Percentiles rank a stretch among this genome's conserved stretches.
phyloP scores from a whole-genome alignment of 1,140 invertebrate species.

The Lepidurus apus region DNA sequence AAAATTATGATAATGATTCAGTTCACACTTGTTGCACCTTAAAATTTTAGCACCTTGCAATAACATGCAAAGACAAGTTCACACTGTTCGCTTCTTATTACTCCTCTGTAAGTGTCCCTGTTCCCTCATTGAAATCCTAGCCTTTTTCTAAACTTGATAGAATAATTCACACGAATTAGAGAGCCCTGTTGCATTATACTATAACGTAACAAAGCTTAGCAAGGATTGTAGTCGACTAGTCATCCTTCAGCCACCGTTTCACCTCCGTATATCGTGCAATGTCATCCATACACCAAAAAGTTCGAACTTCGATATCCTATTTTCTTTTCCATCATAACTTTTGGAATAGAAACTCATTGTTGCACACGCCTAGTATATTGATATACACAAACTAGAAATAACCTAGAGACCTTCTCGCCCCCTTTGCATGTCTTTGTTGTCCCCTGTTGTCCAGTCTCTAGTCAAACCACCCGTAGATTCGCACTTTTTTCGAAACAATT shows the following conservation, averaged over 20 bases:
- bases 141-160: neutral
- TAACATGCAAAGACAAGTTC: slow-evolving; percentile 12
- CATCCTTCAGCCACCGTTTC: slow-evolving; percentile 4
- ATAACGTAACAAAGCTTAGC: slow-evolving; percentile 19
- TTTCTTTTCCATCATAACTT: neutral
- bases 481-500: too few species aligned
- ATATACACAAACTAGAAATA: neutral
- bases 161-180: slow-evolving; percentile 1
- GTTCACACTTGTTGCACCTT: neutral
- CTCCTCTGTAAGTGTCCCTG: neutral
- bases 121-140: neutral
- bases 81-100: neutral
- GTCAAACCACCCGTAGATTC: too few species aligned
- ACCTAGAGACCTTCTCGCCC: neutral
- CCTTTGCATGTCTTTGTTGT: neutral
- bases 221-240: slow-evolving; percentile 15
- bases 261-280: neutral
- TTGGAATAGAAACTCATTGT: neutral
- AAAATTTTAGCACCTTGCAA: neutral
- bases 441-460: neutral
- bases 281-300: neutral
- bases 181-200: neutral
- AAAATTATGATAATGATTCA: neutral
- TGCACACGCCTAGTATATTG: neutral
- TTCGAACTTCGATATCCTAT: neutral